phyloP scores from a whole-genome alignment of 2,797 vertebrate species.

The Sebastes jordani region DNA sequence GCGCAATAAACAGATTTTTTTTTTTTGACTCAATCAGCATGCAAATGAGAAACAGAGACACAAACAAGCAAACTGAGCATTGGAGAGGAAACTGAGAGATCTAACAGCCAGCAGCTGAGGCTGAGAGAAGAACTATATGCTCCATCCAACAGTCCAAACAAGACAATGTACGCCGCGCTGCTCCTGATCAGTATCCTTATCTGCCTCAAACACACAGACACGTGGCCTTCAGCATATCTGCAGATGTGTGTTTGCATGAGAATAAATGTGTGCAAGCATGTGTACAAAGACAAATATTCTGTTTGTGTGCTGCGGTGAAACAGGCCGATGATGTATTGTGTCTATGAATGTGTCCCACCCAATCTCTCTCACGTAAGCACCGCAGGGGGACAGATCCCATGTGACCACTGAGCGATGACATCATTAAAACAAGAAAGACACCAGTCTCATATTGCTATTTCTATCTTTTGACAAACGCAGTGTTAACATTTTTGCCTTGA shows the following conservation, averaged over 20 bases:
- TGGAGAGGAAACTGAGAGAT: conserved; percentile 12
- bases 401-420: conserved; percentile 9
- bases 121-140: conserved; percentile 11
- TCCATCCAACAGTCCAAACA: conserved; percentile 14
- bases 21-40: conserved; percentile 33
- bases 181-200: conserved; percentile 11
- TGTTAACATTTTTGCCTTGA: conserved; percentile 20
- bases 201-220: conserved; percentile 7
- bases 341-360: conserved; percentile 31
- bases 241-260: conserved; percentile 22
- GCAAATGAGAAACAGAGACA: conserved; percentile 53
- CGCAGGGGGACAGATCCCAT: conserved; percentile 2
- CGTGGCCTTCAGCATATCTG: not conserved
- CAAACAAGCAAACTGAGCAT: not conserved
- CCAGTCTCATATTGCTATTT: not conserved
- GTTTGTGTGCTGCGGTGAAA: conserved; percentile 7
- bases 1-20: conserved; percentile 32
- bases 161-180: not conserved
- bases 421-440: conserved; percentile 26
- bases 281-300: conserved; percentile 8
- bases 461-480: conserved; percentile 25
- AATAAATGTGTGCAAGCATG: conserved; percentile 2
- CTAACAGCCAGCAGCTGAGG: not conserved
- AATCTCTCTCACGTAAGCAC: not conserved
- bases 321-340: not conserved